Base-by-base conservation (phyloP, 1,140 invertebrate genomes). In the Meloidogyne chitwoodi region DNA sequence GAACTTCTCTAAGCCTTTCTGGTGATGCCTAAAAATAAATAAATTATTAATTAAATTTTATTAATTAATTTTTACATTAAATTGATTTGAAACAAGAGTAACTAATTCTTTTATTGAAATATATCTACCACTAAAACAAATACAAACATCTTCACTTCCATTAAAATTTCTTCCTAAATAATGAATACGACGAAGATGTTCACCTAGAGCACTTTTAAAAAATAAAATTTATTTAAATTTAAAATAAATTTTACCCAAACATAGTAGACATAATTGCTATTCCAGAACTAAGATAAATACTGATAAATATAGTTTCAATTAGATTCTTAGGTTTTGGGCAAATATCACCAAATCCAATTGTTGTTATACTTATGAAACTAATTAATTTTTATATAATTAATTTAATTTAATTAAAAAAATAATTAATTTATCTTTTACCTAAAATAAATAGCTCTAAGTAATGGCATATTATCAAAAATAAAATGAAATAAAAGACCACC, bases 361-460 rank as follows among this genome's bases (percentile, higher is more conserved):
- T 76, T 62, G 75, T 76, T 48, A 76, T 76, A 63, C 75, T 76
- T 48, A 76, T 76, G 27, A 76, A 76, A 22, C 75, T 76, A n/a
- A n/a, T n/a, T n/a, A n/a, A n/a, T n/a, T n/a, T n/a, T n/a, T n/a
- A n/a, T 29, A 19, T 78, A 24, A 76, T 44, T 44, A 26, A 75
- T 75, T 75, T 27, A 26, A 72, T 22, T 26, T 22, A 11, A 29
- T n/a, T 19, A 26, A 16, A n/a, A 64, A 19, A 12, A 12, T 38
- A 19, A 14, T 29, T 26, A 12, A 3, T 31, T 27, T 44, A 19
- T 24, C 6, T 10, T 12, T 22, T 22, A 76, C 75, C 75, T 76
- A 63, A 76, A 76, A 64, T 76, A 76, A 31, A 76, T 77, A 29
- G 75, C 75, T 16, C 26, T 31, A 48, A 76, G 22, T 14, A 76